Evolutionary conservation across 2,113 vertebrate species (phyloP), one percentile per base, ranked within the genome.

Genomic region (Festucalex cinctus): DNA sequence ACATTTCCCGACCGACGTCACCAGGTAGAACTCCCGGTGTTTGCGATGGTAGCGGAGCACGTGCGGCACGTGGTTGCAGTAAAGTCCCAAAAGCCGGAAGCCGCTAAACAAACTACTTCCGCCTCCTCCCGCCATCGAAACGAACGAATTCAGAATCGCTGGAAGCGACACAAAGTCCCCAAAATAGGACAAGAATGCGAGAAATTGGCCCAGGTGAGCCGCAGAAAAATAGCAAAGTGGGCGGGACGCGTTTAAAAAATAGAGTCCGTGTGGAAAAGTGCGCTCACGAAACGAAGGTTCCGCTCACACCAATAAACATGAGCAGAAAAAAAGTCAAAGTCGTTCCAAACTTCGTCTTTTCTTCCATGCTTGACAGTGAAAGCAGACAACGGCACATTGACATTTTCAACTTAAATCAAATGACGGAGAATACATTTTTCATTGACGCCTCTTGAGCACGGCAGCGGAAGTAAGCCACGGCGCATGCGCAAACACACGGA

Each of bases 1-100:
- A 74, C 94, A 91, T 66, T 91, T 89, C 7, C 97, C 96, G 43
- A 94, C 92, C 1, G 95, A 89, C 54, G 83, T 88, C 24, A 93
- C 85, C 86, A 97, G 44, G 73, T 94, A 97, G 86, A 95, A 96
- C 65, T 95, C 90, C n/a, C 94, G 94, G 88, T 97, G 95, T 65
- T 94, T 94, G 60, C 90, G 78, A 44, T 94, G 96, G 67, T 90
- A 97, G 5, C 95, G 93, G 64, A 98, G 89, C 82, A 92, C 93
- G 88, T 98, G 97, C 3, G 96, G 85, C 20, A 98, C 79, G 51
- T 93, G 94, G 43, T 92, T 93, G 3, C 94, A 96, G 65, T 95
- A 96, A 0, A 93, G 91, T 4, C 95, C 97, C 58, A 98, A 83
- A 49, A 94, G 94, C 13, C 95, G 91, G 84, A 95, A 97, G 0